A percentile compares a stretch with the other conserved stretches of the same genome.
These are phyloP conservation scores for Iguana delicatissima DNA, from an alignment of 2,797 vertebrate species.

Conservation along the genomic window DNA sequence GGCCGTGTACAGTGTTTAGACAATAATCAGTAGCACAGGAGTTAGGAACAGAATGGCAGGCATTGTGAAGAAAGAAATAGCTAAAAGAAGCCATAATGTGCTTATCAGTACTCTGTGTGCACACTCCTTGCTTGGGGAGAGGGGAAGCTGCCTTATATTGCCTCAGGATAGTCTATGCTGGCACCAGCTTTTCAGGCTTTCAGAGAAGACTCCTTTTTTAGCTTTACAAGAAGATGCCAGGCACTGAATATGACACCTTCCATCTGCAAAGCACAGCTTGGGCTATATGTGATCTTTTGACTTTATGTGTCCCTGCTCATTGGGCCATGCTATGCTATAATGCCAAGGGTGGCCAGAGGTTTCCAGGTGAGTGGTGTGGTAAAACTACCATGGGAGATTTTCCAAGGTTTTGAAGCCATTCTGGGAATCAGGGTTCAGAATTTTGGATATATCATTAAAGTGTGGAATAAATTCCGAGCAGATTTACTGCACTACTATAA, in stretches of 20 bases:
- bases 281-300: background rate
- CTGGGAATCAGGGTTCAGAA: too few species aligned
- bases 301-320: too few species aligned
- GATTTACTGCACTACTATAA: too few species aligned
- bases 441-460: too few species aligned
- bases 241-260: background rate
- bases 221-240: background rate
- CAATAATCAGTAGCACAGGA: slow-evolving; percentile 25
- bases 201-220: background rate
- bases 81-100: background rate
- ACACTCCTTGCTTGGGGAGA: background rate
- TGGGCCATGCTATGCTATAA: too few species aligned
- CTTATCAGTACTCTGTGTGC: background rate
- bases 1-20: slow-evolving; percentile 21
- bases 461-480: too few species aligned
- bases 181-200: background rate
- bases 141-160: background rate
- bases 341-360: too few species aligned
- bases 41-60: slow-evolving; percentile 19
- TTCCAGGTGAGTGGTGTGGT: too few species aligned
- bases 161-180: background rate
- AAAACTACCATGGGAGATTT: too few species aligned
- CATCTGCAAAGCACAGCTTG: background rate
- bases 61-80: slow-evolving; percentile 11
- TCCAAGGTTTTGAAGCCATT: too few species aligned